Base-by-base conservation (phyloP, 2,113 vertebrate species). In the Geococcyx californianus region DNA sequence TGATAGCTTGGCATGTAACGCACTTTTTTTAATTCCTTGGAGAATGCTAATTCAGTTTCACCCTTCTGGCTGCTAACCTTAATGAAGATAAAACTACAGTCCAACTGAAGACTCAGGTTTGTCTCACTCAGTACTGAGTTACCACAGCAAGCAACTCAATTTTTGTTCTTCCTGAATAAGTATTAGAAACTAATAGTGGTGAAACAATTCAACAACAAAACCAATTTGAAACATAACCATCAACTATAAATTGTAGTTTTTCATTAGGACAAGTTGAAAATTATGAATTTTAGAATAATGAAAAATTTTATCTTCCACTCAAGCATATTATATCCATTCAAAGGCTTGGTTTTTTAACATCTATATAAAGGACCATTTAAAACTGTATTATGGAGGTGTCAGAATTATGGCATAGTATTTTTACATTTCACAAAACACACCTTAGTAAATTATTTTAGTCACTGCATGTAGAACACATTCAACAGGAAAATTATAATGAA, bases 381-480 rank as follows among this genome's bases (percentile, higher is more conserved):
- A 96, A 90, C 54, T 92, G 44, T 56, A 75, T 36, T n/a, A 36
- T 29, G 36, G 89, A 63, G 45, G 19, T 80, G 72, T 77, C 78
- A 95, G 51, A 88, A 89, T 94, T 96, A 89, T 78, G 40, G 42
- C 49, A 91, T 23, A 95, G 91, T 89, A 92, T 83, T 72, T 52
- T 85, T 68, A 93, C 75, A 89, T 92, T 96, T 97, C 96, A 93
- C 66, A 92, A 91, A 97, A 95, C 66, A 90, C 84, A 93, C 36
- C 9, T 88, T 80, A 94, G 84, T 75, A 93, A 87, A 78, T 86
- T 85, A 73, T 96, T 87, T 96, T 74, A 87, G 74, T 89, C 90
- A 93, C 34, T 6, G 23, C 87, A 89, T 89, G 96, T 89, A 85
- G 95, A 97, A 94, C 7, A 7, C 80, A 67, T 80, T 90, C 64